Conservation (phyloP, 1,140 invertebrate species). For the Bathynomus jamesi region DNA sequence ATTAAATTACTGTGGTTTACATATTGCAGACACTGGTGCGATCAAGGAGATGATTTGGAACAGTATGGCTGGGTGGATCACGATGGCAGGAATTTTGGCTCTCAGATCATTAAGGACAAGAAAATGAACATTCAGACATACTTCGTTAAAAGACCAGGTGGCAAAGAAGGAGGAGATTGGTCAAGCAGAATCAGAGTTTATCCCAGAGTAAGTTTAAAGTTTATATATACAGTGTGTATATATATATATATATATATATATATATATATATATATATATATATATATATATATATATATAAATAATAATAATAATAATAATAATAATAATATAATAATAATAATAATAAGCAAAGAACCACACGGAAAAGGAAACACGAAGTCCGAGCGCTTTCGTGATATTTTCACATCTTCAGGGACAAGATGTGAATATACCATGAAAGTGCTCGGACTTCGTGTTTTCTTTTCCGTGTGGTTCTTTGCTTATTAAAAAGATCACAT, state of each 20-base stretch:
- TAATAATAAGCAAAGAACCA: too few species aligned
- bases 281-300: background rate
- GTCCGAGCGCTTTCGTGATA: too few species aligned
- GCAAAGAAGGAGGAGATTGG: conserved; percentile 83
- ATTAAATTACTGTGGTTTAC: too few species aligned
- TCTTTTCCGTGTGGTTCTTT: too few species aligned
- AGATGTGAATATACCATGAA: too few species aligned
- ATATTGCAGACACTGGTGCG: conserved; percentile 37
- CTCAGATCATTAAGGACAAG: conserved; percentile 79
- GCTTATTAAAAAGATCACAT: too few species aligned
- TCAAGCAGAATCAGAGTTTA: conserved; percentile 70
- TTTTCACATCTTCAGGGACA: too few species aligned
- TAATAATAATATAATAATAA: too few species aligned
- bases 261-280: background rate
- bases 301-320: background rate
- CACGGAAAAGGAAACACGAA: too few species aligned
- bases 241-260: background rate
- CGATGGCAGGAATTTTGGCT: conserved; percentile 84
- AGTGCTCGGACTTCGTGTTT: too few species aligned
- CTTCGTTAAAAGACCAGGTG: conserved; percentile 76
- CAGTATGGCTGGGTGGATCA: conserved; percentile 81
- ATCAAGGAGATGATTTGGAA: conserved; percentile 61
- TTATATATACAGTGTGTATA: too few species aligned
- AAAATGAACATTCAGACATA: conserved; percentile 69
- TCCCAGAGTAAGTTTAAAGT: conserved; percentile 42